Evolutionary conservation across 2,888 invertebrate species (phyloP).

Genomic region (Nemoura dubitans): DNA sequence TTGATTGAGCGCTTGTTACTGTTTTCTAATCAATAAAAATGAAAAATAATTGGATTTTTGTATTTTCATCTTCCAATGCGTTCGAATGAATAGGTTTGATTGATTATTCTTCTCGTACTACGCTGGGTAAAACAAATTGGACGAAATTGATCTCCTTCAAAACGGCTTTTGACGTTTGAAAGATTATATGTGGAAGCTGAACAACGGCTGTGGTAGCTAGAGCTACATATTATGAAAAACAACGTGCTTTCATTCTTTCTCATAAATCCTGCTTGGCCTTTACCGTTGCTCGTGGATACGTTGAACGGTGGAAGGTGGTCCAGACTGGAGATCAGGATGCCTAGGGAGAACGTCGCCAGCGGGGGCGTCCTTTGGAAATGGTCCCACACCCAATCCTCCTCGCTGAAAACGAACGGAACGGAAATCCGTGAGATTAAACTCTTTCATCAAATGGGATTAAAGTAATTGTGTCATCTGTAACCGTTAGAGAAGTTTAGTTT

Average conservation of each 20-base stretch:
- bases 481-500: background rate
- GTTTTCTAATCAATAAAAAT: background rate
- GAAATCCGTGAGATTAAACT: background rate
- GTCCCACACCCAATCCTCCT: constrained; percentile 71
- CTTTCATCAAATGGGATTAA: background rate
- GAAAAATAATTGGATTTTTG: background rate
- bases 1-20: background rate
- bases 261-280: no score
- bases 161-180: background rate
- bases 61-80: background rate
- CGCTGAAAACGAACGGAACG: constrained; percentile 61
- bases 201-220: background rate
- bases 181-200: background rate
- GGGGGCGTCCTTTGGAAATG: constrained; percentile 76
- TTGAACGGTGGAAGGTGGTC: constrained; percentile 40
- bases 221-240: no score
- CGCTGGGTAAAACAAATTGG: background rate
- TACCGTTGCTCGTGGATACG: background rate
- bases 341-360: constrained; percentile 76
- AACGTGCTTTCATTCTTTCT: no score
- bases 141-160: background rate
- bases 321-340: constrained; percentile 43
- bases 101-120: background rate
- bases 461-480: background rate
- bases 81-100: background rate